Percentiles rank a stretch among this genome's conserved stretches.
Conservation (phyloP, 2,888 invertebrate genomes). For the Drosophila prolongata region DNA sequence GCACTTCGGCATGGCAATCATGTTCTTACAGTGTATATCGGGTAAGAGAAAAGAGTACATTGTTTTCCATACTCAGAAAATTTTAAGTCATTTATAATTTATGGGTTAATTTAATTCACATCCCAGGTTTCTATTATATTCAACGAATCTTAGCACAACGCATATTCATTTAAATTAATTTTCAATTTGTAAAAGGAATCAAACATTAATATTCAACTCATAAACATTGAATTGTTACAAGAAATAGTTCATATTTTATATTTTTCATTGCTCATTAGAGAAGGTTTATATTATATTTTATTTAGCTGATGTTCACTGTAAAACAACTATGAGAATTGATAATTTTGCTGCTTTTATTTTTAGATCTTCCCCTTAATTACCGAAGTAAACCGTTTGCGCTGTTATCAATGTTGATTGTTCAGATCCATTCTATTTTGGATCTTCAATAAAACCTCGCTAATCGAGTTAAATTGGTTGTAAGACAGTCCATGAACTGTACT, state of each 20-base stretch:
- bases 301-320: constrained; percentile 1
- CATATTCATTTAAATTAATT: too few relatives aligned
- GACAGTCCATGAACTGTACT: constrained; percentile 14
- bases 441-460: constrained; percentile 22
- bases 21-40: constrained; percentile 19
- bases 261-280: too few relatives aligned
- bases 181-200: too few relatives aligned
- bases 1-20: constrained; percentile 17
- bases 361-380: constrained; percentile 28
- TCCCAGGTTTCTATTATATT: too few relatives aligned
- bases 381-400: constrained; percentile 16
- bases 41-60: neutral
- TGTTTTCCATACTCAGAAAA: too few relatives aligned
- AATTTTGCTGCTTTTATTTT: constrained; percentile 19
- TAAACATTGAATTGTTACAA: too few relatives aligned
- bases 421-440: constrained; percentile 5
- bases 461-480: constrained; percentile 34
- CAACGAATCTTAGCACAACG: too few relatives aligned
- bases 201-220: too few relatives aligned
- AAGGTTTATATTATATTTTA: too few relatives aligned
- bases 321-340: constrained; percentile 6
- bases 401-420: constrained; percentile 17
- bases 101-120: too few relatives aligned
- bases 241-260: too few relatives aligned
- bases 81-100: too few relatives aligned